phyloP scores from a whole-genome alignment of 2,113 vertebrate genomes.

The Platichthys stellatus region DNA sequence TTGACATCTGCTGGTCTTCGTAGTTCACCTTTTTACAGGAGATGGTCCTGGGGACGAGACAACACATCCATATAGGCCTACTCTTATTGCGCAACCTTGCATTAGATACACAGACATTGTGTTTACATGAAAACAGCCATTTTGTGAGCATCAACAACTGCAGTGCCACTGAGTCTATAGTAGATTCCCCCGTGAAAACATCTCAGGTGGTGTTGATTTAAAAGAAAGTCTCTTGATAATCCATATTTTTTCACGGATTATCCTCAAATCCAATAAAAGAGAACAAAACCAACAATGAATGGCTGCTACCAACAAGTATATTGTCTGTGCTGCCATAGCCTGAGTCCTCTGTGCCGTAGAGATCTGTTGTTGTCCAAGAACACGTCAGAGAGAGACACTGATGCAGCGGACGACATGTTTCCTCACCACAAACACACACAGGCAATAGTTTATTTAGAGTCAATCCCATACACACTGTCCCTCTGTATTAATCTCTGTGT shows the following conservation, averaged over 20 bases:
- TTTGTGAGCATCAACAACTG: background rate
- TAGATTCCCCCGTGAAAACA: background rate
- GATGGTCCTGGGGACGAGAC: background rate
- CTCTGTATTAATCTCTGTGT: background rate
- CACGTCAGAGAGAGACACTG: background rate
- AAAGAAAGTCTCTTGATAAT: background rate
- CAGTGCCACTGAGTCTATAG: background rate
- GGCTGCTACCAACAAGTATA: background rate
- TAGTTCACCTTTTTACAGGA: background rate
- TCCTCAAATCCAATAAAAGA: background rate
- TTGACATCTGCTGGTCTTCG: constrained; percentile 1
- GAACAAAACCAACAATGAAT: background rate
- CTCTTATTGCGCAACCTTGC: background rate
- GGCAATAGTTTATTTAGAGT: background rate
- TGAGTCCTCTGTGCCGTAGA: too few species aligned
- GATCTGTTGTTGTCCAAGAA: background rate
- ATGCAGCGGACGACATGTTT: background rate
- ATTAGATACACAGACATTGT: background rate
- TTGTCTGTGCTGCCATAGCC: background rate
- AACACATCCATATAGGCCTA: constrained; percentile 8
- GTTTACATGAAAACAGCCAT: background rate
- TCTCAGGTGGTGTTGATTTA: background rate
- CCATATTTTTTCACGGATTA: background rate
- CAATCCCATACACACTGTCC: too few species aligned
- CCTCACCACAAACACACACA: constrained; percentile 3